Base-by-base conservation (phyloP, 2,113 vertebrate genomes). In the Limanda limanda region DNA sequence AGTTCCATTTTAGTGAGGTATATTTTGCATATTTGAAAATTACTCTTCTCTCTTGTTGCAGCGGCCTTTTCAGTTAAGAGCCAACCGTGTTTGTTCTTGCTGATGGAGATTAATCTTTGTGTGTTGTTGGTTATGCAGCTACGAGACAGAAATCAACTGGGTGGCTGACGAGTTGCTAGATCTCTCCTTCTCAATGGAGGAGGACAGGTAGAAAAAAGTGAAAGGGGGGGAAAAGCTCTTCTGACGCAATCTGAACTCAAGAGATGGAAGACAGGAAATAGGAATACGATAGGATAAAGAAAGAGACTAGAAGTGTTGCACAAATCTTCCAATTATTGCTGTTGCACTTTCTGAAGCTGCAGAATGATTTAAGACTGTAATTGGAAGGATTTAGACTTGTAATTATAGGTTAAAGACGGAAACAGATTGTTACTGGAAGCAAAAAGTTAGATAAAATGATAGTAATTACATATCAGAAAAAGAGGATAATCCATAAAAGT, bases 101-200 rank as follows among this genome's bases (percentile, higher is more conserved):
- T 84, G 55, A 89, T 71, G 58, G 69, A 1, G 0, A 60, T 82
- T 81, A 82, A 15, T 89, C 62, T 90, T 69, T 90, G 20, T 90
- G 55, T 91, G 63, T 91, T 83, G 75, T 88, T 81, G 79, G 76
- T 89, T 72, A 84, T 63, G 61, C 88, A 91, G 87, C 42, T 51
- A 67, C 58, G 17, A 5, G 86, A 87, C 63, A 83, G 80, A 86
- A 21, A 31, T 80, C 51, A 5, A 62, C 45, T 91, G 91, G 93
- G 81, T 93, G 72, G 52, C 90, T 77, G 85, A 93, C 12, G 74
- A 92, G 59, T 63, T 94, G 74, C 88, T 93, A 77, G 92, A 94
- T 87, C 78, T 94, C 83, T 86, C 86, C 88, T 93, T 92, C 85
- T 92, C 92, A 84, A 0, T 9, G 81, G 85, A 83, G 85, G 92